Conservation (phyloP, 2,797 vertebrate species). For the Lepus oiostolus region DNA sequence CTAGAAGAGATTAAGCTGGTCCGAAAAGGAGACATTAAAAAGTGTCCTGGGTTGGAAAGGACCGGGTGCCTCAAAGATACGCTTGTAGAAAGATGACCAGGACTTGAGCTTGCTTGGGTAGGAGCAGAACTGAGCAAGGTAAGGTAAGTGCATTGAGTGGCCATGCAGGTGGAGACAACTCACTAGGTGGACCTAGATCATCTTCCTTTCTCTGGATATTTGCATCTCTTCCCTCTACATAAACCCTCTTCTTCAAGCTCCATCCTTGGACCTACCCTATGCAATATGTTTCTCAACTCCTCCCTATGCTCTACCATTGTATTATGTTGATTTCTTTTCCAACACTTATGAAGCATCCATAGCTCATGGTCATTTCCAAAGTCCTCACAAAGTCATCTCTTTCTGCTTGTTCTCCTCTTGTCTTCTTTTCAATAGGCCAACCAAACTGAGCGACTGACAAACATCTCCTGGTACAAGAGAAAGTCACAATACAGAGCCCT, state of each 20-base stretch:
- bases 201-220: background rate
- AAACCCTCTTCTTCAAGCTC: background rate
- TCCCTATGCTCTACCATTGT: background rate
- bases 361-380: background rate
- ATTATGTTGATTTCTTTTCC: background rate
- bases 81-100: background rate
- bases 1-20: background rate
- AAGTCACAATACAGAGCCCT: background rate
- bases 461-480: background rate
- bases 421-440: background rate
- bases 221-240: background rate
- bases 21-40: background rate
- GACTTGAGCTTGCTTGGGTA: background rate
- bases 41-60: background rate
- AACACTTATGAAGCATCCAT: background rate
- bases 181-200: background rate
- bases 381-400: background rate
- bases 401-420: slow-evolving; percentile 14
- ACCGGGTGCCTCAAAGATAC: background rate
- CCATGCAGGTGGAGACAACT: background rate
- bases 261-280: background rate
- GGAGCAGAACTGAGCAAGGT: background rate
- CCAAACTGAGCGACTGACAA: background rate
- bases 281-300: background rate
- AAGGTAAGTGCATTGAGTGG: background rate